A percentile compares a stretch with the other conserved stretches of the same genome.
phyloP scores from a whole-genome alignment of 2,113 vertebrate genomes.

The Amphiprion percula region DNA sequence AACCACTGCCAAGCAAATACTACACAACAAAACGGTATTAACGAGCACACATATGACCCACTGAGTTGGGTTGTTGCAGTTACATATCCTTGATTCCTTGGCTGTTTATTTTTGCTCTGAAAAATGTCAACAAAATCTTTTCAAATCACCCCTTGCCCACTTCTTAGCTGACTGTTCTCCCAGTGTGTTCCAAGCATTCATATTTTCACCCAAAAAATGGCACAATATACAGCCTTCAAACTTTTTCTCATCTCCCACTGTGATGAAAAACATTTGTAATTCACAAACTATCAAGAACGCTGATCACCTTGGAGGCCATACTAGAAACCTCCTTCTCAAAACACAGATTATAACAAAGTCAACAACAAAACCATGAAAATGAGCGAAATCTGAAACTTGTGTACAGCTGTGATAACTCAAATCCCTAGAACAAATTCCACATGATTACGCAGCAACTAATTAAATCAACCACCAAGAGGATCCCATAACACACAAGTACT shows the following conservation, averaged over 20 bases:
- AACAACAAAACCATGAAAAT: conserved; percentile 49
- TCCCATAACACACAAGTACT: conserved; percentile 35
- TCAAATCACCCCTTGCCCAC: neutral
- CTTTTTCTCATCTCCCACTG: conserved; percentile 41
- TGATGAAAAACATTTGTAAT: conserved; percentile 54
- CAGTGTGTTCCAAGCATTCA: conserved; percentile 2
- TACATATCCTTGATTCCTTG: neutral
- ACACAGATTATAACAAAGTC: conserved; percentile 45
- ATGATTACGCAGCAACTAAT: conserved; percentile 61
- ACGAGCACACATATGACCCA: neutral
- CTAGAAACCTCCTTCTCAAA: conserved; percentile 39
- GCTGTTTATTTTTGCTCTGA: neutral
- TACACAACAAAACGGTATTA: neutral
- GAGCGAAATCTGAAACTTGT: conserved; percentile 26
- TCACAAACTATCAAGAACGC: conserved; percentile 53
- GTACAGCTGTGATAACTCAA: conserved; percentile 46
- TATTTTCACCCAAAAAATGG: conserved; percentile 23
- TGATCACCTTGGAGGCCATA: conserved; percentile 20
- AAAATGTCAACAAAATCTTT: conserved; percentile 1
- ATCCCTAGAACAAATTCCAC: conserved; percentile 40
- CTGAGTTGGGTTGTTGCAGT: no score
- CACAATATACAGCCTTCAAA: neutral
- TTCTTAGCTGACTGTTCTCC: neutral
- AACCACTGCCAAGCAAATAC: neutral
- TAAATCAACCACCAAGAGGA: conserved; percentile 55